phyloP scores from a whole-genome alignment of 2,797 vertebrate species.

The Pygocentrus nattereri region DNA sequence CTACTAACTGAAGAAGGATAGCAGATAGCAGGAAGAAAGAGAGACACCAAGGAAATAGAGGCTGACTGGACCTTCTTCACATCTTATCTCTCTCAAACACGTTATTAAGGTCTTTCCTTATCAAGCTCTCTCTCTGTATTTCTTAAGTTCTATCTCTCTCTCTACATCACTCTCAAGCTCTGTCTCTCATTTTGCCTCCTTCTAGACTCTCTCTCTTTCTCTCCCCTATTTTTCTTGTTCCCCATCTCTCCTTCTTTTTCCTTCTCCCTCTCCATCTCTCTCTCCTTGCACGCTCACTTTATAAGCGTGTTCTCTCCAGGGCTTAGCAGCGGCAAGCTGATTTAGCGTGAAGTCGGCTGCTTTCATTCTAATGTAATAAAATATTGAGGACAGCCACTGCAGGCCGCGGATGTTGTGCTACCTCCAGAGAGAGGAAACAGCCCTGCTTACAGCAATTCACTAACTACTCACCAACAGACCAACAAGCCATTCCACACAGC shows the following conservation, averaged over 20 bases:
- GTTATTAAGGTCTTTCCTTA: background rate
- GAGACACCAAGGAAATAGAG: background rate
- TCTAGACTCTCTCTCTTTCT: background rate
- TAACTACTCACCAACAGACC: background rate
- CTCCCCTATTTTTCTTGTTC: background rate
- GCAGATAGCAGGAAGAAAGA: background rate
- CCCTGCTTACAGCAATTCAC: slow-evolving; percentile 19
- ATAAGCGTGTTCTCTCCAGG: slow-evolving; percentile 62
- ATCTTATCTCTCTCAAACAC: too few species aligned
- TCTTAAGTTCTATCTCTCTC: background rate
- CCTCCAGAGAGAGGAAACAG: slow-evolving; percentile 47
- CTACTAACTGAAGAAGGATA: background rate
- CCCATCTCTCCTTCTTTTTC: background rate
- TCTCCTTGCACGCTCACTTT: slow-evolving; percentile 18
- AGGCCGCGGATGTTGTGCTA: slow-evolving; percentile 46
- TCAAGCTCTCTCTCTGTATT: background rate
- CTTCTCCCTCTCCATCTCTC: slow-evolving; percentile 36
- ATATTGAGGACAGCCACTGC: slow-evolving; percentile 54
- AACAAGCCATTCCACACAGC: background rate
- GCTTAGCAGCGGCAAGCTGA: slow-evolving; percentile 60
- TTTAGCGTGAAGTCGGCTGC: slow-evolving; percentile 59
- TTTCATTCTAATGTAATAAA: slow-evolving; percentile 66
- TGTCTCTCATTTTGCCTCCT: background rate
- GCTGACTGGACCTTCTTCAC: too few species aligned
- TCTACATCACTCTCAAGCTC: background rate